A percentile compares a stretch with the other conserved stretches of the same genome.
These are phyloP conservation scores for Drosophila athabasca DNA, from an alignment of 1,140 invertebrate genomes.

Conservation along the genomic window DNA sequence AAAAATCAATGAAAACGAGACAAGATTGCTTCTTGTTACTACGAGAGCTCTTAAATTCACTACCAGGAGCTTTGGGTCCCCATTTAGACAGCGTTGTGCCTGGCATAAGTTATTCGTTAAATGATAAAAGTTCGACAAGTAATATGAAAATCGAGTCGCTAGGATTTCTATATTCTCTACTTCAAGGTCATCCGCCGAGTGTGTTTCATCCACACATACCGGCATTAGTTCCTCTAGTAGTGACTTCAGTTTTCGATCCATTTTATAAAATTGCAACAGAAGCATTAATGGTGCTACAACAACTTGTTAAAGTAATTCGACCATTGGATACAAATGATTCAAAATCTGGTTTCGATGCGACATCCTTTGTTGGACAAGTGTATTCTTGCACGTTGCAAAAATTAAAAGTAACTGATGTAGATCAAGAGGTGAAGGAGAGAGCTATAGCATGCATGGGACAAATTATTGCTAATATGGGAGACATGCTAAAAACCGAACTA, in stretches of 20 bases:
- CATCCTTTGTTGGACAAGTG: conserved; percentile 90
- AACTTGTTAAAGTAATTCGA: conserved; percentile 96
- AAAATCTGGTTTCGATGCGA: conserved; percentile 88
- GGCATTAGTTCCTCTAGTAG: conserved; percentile 93
- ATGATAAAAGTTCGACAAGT: conserved; percentile 96
- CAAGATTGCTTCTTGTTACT: conserved; percentile 96
- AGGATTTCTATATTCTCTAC: conserved; percentile 94
- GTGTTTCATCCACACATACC: conserved; percentile 92
- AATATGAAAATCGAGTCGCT: conserved; percentile 99
- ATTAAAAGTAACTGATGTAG: conserved; percentile 97
- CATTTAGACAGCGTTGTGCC: conserved; percentile 94
- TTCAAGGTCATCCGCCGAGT: conserved; percentile 91
- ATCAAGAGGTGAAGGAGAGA: conserved; percentile 99
- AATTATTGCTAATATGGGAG: conserved; percentile 95
- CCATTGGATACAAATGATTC: conserved; percentile 87
- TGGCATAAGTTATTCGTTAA: conserved; percentile 95
- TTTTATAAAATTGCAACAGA: conserved; percentile 99
- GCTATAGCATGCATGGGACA: conserved; percentile 99
- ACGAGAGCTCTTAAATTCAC: conserved; percentile 94
- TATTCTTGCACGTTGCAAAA: conserved; percentile 94
- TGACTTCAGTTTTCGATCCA: conserved; percentile 94
- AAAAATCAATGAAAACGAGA: conserved; percentile 96
- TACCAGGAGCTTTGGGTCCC: conserved; percentile 94
- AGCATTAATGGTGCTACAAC: conserved; percentile 95
- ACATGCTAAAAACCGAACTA: conserved; percentile 90